Base-by-base conservation (phyloP, 2,113 vertebrate species). In the Muntiacus muntjak region DNA sequence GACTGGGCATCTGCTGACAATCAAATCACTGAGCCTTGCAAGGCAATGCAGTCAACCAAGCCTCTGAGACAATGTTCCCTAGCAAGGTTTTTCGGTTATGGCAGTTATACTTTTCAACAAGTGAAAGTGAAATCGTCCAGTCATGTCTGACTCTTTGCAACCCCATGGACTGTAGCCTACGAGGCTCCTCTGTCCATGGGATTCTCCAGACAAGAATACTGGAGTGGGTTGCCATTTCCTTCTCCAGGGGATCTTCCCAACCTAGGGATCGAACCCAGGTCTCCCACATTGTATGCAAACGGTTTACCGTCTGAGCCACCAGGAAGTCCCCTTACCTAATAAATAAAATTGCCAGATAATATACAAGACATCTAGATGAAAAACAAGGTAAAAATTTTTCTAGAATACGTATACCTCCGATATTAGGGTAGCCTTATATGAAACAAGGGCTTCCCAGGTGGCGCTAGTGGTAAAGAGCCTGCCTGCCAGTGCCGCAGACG, bases 271-370 rank as follows among this genome's bases (percentile, higher is more conserved):
- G 19, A 71, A 71, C 17, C 64, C n/a, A 21, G 9, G 64, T 21
- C 17, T 71, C n/a, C 17, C 0, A 1, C 17, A 23, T 11, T 71
- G 64, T 71, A 71, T 36, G 17, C 64, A 71, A 33, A 36, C 8
- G 0, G 64, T 36, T 36, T 71, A 36, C 64, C 5, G 0, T 71
- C 64, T 71, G 64, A 36, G 33, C 17, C 19, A 21, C 64, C 64
- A 71, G 64, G 17, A 71, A 71, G 17, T 36, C 84, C 8, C 5
- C 4, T 85, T 30, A 67, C 57, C 92, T 96, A 85, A 81, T 64
- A 85, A 95, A 23, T 57, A n/a, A 26, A 45, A 1, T 84, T 96
- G 57, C 33, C 81, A 93, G 57, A 90, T 82, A 81, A 98, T 92
- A 88, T 67, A 58, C 28, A 85, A 23, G 55, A 79, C 0, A 3